A percentile compares a stretch with the other conserved stretches of the same genome.
Evolutionary conservation across 2,797 vertebrate species (phyloP).

Genomic region (Salmo trutta): DNA sequence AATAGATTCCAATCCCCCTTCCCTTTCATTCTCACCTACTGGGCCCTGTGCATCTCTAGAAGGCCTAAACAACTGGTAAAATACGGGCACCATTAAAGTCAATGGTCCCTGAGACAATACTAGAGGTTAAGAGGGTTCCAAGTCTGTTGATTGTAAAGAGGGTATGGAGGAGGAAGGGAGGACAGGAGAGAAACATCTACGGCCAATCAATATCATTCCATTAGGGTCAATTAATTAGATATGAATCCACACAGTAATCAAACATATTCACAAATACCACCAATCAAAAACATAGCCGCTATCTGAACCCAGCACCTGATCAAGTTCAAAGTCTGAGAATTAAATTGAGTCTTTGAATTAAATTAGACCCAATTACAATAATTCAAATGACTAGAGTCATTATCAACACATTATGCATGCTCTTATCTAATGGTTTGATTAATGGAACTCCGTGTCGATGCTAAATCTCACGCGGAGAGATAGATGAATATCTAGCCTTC

Average conservation of each 20-base stretch:
- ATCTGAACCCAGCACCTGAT: constrained; percentile 12
- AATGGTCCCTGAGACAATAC: constrained; percentile 7
- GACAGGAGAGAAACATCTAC: background rate
- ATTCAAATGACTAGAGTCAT: background rate
- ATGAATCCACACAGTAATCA: constrained; percentile 27
- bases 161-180: background rate
- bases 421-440: constrained; percentile 1
- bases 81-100: constrained; percentile 19
- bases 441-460: background rate
- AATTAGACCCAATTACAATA: constrained; percentile 2
- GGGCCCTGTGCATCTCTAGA: constrained; percentile 19
- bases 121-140: background rate
- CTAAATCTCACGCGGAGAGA: background rate
- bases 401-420: background rate
- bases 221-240: constrained; percentile 54
- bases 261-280: constrained; percentile 25
- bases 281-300: background rate
- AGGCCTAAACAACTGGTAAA: background rate
- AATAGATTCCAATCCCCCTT: background rate
- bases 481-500: background rate
- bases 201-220: constrained; percentile 16
- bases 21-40: constrained; percentile 61
- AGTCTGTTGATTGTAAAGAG: background rate
- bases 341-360: constrained; percentile 5
- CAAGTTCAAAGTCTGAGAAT: background rate